These are phyloP conservation scores for Piezodorus guildinii DNA, from an alignment of 1,140 invertebrate genomes.

Conservation along the genomic window DNA sequence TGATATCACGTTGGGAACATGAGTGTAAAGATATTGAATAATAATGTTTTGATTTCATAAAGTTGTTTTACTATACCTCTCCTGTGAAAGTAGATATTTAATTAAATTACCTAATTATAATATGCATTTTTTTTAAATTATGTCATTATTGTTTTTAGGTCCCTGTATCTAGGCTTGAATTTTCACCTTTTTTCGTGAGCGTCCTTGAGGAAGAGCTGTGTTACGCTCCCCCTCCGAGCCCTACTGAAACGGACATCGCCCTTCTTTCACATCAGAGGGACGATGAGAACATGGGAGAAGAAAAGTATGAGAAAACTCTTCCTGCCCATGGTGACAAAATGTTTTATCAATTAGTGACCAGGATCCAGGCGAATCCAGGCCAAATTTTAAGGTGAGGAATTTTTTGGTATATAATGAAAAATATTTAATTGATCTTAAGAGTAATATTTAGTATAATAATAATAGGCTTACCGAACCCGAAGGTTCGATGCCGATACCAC, in stretches of 20 bases:
- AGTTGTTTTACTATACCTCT: too few species aligned
- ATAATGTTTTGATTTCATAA: too few species aligned
- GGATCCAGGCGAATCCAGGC: constrained; percentile 59
- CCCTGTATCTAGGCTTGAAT: constrained; percentile 31
- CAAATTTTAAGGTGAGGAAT: constrained; percentile 60
- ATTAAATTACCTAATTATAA: too few species aligned
- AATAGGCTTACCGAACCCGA: too few species aligned
- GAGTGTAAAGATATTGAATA: too few species aligned
- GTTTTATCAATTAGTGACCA: constrained; percentile 65
- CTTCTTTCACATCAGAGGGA: constrained; percentile 33
- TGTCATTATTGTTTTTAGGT: constrained; percentile 20
- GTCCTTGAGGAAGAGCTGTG: constrained; percentile 43
- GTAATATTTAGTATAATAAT: too few species aligned
- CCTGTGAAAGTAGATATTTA: too few species aligned
- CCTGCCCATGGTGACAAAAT: constrained; percentile 68
- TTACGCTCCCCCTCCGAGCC: constrained; percentile 17
- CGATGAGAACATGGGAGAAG: constrained; percentile 30
- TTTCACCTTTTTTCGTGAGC: constrained; percentile 44
- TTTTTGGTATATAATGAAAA: neutral
- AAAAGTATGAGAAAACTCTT: constrained; percentile 63
- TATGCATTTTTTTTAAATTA: too few species aligned
- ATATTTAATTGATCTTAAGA: neutral
- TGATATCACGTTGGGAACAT: too few species aligned
- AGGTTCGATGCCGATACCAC: too few species aligned
- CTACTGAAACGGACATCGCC: constrained; percentile 47